Base-by-base conservation (phyloP, 2,888 invertebrate species). In the Frankliniella intonsa region DNA sequence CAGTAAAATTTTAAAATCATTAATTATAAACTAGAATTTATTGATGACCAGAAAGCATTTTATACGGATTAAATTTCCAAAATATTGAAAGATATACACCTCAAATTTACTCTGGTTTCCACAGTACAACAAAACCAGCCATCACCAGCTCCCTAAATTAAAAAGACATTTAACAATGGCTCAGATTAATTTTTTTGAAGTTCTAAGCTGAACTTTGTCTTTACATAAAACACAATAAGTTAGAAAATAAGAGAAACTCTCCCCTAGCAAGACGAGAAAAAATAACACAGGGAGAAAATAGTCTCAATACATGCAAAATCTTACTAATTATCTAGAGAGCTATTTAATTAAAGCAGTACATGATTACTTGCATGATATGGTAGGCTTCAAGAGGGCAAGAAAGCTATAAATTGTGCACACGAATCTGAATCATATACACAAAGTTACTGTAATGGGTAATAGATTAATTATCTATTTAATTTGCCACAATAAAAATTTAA, bases 141-240 rank as follows among this genome's bases (percentile, higher is more conserved):
- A 76, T 76, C 69, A 76, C 69, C 69, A 76, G 69, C 69, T 76
- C 69, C 69, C 69, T 10, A 76, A 76, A 76, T 76, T 76, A 76
- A 76, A 76, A 76, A 76, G 8, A 12, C 25, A 25, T 76, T 25
- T 25, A 25, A 76, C 69, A 25, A 76, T 76, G 69, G 69, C 69
- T 76, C 69, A 25, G 25, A 76, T 76, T 25, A 76, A 76, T 76
- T 25, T 12, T 38, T 38, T 76, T 10, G 62, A 38, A 62, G 62
- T 76, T 76, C 69, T 76, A 22, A 11, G 10, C 3, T 8, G 69
- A 25, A 76, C 12, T 25, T 25, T 25, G 69, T 76, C 69, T 76
- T 12, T 62, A 5, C 9, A 76, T 76, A 76, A 76, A 76, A 76
- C 11, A 19, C 14, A 19, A 14, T n/a, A 55, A 55, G 14, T 12